Conservation (phyloP, 2,113 vertebrate species). For the Poeciliopsis prolifica region DNA sequence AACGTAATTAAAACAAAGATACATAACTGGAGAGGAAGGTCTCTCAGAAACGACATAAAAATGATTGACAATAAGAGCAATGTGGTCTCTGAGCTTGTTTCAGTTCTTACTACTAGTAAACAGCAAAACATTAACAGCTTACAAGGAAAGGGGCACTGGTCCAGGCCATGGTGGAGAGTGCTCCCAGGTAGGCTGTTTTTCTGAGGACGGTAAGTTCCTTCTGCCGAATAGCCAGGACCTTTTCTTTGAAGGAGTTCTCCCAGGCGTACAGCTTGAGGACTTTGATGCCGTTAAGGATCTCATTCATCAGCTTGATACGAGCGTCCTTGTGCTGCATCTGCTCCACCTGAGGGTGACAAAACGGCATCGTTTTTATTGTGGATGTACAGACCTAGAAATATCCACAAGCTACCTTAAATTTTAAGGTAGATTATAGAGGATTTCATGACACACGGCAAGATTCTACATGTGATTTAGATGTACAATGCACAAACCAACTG, state of each 20-base stretch:
- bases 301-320: constrained; percentile 94
- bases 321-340: constrained; percentile 93
- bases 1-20: not conserved
- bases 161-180: constrained; percentile 89
- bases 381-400: not conserved
- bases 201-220: constrained; percentile 87
- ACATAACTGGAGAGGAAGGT: not conserved
- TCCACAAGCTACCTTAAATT: not conserved
- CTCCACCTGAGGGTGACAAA: constrained; percentile 78
- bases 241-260: constrained; percentile 89
- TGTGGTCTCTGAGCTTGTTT: not conserved
- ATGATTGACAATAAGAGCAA: not conserved
- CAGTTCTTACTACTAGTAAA: not conserved
- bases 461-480: no score
- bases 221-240: constrained; percentile 86
- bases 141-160: constrained; percentile 93
- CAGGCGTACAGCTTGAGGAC: constrained; percentile 97
- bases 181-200: constrained; percentile 86
- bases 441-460: no score
- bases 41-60: not conserved
- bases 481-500: no score
- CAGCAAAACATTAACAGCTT: constrained; percentile 23
- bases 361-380: not conserved
- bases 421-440: no score
- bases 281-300: constrained; percentile 95